Percentiles rank a stretch among this genome's conserved stretches.
These are phyloP conservation scores for Venustaconcha ellipsiformis DNA, from an alignment of 1,140 invertebrate species.

Conservation along the genomic window DNA sequence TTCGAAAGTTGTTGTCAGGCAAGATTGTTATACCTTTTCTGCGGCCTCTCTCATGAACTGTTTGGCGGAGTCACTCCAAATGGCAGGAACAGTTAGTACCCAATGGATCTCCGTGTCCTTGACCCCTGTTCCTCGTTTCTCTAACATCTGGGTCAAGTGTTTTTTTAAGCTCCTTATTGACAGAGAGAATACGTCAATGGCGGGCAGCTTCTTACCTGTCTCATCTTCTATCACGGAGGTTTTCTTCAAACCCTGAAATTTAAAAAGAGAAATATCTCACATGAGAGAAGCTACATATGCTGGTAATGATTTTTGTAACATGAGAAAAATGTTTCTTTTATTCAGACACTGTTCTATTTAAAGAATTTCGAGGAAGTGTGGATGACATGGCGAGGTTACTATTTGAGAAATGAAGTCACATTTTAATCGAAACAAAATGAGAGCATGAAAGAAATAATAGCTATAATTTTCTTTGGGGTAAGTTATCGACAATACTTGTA, in stretches of 20 bases:
- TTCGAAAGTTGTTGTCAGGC: no score
- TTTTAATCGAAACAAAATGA: no score
- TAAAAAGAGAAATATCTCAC: not conserved
- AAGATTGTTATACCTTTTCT: not conserved
- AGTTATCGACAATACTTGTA: no score
- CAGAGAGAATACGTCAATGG: conserved; percentile 11
- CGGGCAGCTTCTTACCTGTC: conserved; percentile 10
- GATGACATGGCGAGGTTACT: no score
- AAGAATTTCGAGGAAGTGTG: no score
- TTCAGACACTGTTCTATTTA: no score
- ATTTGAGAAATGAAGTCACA: no score
- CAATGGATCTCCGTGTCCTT: not conserved
- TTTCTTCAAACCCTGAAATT: conserved; percentile 12
- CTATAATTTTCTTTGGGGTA: no score
- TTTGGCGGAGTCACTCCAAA: not conserved
- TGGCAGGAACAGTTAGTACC: conserved; percentile 3
- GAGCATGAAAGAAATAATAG: no score
- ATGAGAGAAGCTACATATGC: not conserved
- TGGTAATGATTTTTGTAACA: no score
- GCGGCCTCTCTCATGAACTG: conserved; percentile 1
- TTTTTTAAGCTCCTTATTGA: conserved; percentile 14
- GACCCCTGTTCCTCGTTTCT: not conserved
- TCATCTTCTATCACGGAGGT: conserved; percentile 5
- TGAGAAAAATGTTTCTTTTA: no score
- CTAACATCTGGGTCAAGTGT: not conserved